Percentiles rank a stretch among this genome's conserved stretches.
phyloP scores from a whole-genome alignment of 2,113 vertebrate genomes.

The Gymnogyps californianus region DNA sequence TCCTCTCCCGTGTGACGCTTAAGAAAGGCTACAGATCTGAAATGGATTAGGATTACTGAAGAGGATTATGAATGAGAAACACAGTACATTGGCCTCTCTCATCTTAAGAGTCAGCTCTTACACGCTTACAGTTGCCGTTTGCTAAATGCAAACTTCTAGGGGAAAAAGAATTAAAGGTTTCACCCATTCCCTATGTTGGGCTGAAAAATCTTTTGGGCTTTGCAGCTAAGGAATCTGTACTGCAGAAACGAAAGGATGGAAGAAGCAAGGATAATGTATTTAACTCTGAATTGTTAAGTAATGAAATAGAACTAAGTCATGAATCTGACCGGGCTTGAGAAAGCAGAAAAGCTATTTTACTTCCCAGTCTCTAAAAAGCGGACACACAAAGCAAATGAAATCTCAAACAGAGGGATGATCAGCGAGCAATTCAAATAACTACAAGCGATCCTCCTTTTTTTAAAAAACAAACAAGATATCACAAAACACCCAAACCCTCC shows the following conservation, averaged over 20 bases:
- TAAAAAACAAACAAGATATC: not conserved
- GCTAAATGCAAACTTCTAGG: not conserved
- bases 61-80: not conserved
- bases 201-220: not conserved
- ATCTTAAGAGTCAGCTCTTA: not conserved
- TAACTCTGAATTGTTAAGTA: not conserved
- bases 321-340: not conserved
- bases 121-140: not conserved
- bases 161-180: not conserved
- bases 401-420: not conserved
- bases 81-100: not conserved
- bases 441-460: not conserved
- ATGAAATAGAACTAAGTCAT: not conserved
- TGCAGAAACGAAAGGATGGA: not conserved
- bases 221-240: not conserved
- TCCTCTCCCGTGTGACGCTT: constrained; percentile 3
- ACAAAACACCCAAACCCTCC: not conserved
- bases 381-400: not conserved
- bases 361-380: not conserved
- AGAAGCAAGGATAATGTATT: not conserved
- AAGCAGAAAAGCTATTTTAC: not conserved
- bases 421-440: not conserved
- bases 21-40: constrained; percentile 12
- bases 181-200: rapidly evolving
- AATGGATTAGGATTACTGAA: constrained; percentile 42